A percentile compares a stretch with the other conserved stretches of the same genome.
Conservation (phyloP, 2,888 invertebrate species). For the Dendrolimus pini region DNA sequence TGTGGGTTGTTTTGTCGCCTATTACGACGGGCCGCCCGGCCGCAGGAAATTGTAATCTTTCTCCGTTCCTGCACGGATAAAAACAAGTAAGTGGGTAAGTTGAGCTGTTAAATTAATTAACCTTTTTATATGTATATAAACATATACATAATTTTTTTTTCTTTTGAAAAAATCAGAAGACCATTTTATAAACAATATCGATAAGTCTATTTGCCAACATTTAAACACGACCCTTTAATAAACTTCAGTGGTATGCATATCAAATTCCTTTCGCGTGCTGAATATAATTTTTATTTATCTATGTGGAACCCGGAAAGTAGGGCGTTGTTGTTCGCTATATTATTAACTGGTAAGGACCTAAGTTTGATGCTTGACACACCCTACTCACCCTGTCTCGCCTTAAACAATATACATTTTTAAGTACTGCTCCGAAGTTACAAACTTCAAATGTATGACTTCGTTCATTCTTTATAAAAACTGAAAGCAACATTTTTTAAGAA, state of each 20-base stretch:
- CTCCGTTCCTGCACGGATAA: no score
- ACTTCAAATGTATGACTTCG: slow-evolving; percentile 10
- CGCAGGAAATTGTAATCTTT: no score
- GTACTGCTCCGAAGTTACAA: slow-evolving; percentile 25
- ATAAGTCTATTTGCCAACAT: no score
- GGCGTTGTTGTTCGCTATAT: slow-evolving; percentile 26
- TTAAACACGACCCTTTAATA: no score
- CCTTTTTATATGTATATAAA: no score
- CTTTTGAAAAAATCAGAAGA: no score
- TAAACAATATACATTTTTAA: slow-evolving; percentile 46
- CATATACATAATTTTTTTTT: no score
- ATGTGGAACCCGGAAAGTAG: slow-evolving; percentile 27
- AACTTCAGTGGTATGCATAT: slow-evolving; percentile 37
- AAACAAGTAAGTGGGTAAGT: no score
- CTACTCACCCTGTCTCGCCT: slow-evolving; percentile 17
- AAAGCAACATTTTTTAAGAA: slow-evolving; percentile 4
- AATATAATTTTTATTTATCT: slow-evolving; percentile 32
- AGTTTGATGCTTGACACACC: slow-evolving; percentile 16
- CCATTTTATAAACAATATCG: no score
- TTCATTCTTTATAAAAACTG: slow-evolving; percentile 10
- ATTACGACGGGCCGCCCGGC: no score
- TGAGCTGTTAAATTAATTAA: no score
- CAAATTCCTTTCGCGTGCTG: slow-evolving; percentile 45
- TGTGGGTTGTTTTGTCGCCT: no score
- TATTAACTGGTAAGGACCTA: slow-evolving; percentile 29